Conservation (phyloP, 2,797 vertebrate genomes). For the Ctenopoma multispine region DNA sequence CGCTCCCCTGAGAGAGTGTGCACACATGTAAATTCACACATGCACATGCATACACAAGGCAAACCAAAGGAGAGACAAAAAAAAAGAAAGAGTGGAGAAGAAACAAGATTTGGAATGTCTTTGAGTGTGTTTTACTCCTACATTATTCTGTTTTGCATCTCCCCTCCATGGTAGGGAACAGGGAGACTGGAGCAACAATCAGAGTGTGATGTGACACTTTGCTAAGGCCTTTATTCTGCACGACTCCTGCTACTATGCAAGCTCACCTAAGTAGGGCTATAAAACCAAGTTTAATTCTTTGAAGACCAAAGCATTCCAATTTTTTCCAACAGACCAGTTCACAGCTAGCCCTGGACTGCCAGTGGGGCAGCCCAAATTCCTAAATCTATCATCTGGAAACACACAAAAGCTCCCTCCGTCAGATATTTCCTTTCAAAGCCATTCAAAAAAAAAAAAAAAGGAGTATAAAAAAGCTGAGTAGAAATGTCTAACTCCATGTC, state of each 20-base stretch:
- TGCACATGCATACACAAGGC: slow-evolving; percentile 31
- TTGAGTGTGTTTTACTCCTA: slow-evolving; percentile 76
- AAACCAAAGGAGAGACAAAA: slow-evolving; percentile 59
- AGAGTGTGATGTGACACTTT: slow-evolving; percentile 86
- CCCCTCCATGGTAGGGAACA: slow-evolving; percentile 61
- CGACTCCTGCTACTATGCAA: slow-evolving; percentile 92
- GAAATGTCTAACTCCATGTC: slow-evolving; percentile 91
- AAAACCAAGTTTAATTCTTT: slow-evolving; percentile 99
- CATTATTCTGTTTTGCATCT: slow-evolving; percentile 72
- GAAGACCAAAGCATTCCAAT: slow-evolving; percentile 98
- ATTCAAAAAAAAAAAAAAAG: slow-evolving; percentile 58
- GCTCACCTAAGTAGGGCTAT: slow-evolving; percentile 97
- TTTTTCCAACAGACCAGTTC: slow-evolving; percentile 99
- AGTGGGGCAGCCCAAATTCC: slow-evolving; percentile 99
- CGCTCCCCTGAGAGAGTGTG: slow-evolving; percentile 65
- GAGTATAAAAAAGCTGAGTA: slow-evolving; percentile 78
- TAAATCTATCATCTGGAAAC: slow-evolving; percentile 99
- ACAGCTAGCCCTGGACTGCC: slow-evolving; percentile 97
- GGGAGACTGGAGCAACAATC: slow-evolving; percentile 77
- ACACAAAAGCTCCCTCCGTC: slow-evolving; percentile 96
- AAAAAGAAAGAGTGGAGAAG: slow-evolving; percentile 64
- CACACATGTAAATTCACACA: slow-evolving; percentile 60
- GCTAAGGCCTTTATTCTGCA: slow-evolving; percentile 87
- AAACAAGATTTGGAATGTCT: slow-evolving; percentile 79
- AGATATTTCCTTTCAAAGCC: slow-evolving; percentile 92